Evolutionary conservation across 1,140 invertebrate genomes (phyloP), one percentile per base, ranked within the genome.

Genomic region (Apis florea): DNA sequence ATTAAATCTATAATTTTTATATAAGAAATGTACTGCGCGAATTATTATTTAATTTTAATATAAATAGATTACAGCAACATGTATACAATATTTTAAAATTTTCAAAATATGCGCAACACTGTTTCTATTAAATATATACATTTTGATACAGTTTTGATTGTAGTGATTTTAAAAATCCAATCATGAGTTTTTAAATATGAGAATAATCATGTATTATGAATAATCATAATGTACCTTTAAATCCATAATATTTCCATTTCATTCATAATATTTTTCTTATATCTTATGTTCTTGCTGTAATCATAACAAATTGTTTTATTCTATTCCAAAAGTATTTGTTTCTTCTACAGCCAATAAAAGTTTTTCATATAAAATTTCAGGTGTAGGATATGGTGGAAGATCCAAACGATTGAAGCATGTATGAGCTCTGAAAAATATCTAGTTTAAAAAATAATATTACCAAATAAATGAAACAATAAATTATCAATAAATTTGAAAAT

Each of bases 321-420:
- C 98, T 90, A 99, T 99, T 83, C 98, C 98, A 94, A 99, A 99
- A 17, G 98, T 98, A 92, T 98, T 98, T 21, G 98, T 99, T 94
- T 99, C 98, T 93, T 99, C 98, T 49, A 99, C 98, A 67, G 98
- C 98, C 84, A 99, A 94, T 61, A 98, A 95, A 17, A 99, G 94
- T 93, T 99, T 99, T 93, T 99, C 98, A 91, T 98, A 97, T 56
- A 99, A 95, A 91, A 98, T 96, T 90, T 99, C 98, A 68, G 96
- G 97, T 1, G 98, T 98, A 69, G 98, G 97, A 95, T 99, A 99
- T 1, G 98, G 97, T 67, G 98, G 99, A 81, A 99, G 95, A 94
- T 99, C 98, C 87, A 99, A 94, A 11, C 98, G 96, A 94, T 99
- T 99, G 94, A 99, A 99, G 94, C 98, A 99, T 1, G 98, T 99